Percentiles rank a stretch among this genome's conserved stretches.
Evolutionary conservation across 1,140 invertebrate genomes (phyloP).

Genomic region (Halotydeus destructor): DNA sequence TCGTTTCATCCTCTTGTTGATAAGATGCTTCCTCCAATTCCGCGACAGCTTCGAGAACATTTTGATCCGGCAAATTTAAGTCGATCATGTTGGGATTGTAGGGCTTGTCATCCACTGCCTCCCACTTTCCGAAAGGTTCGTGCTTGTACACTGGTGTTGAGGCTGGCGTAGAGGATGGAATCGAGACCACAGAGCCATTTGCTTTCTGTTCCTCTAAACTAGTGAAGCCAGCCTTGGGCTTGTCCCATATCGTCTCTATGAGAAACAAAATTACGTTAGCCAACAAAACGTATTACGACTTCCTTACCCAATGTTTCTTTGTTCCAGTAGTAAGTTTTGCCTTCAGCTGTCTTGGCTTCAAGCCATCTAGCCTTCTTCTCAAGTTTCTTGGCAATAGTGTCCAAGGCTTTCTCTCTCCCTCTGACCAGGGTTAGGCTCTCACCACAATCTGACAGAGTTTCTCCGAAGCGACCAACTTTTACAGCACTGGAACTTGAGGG

Average conservation of each 20-base stretch:
- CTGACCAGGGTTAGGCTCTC: neutral
- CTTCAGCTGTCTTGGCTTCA: conserved; percentile 16
- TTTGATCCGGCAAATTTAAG: conserved; percentile 7
- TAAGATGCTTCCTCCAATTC: neutral
- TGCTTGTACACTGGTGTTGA: neutral
- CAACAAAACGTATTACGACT: neutral
- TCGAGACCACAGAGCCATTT: neutral
- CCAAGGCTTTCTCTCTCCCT: conserved; percentile 7
- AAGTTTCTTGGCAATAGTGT: conserved; percentile 7
- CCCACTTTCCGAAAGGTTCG: conserved; percentile 7
- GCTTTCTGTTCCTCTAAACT: conserved; percentile 7
- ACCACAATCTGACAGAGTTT: conserved; percentile 6
- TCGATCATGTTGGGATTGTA: neutral
- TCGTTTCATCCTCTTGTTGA: neutral
- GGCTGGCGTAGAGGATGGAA: neutral
- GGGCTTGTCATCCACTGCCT: neutral
- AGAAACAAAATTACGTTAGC: neutral
- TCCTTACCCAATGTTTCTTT: conserved; percentile 14
- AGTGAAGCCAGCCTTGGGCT: conserved; percentile 8
- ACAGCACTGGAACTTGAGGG: conserved; percentile 1
- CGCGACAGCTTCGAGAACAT: neutral
- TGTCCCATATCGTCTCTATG: conserved; percentile 7
- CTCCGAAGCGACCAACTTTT: conserved; percentile 12
- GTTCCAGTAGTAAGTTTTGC: conserved; percentile 18
- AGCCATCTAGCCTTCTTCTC: conserved; percentile 14